Conservation (phyloP, 2,888 invertebrate species). For the Eupeodes latifasciatus region DNA sequence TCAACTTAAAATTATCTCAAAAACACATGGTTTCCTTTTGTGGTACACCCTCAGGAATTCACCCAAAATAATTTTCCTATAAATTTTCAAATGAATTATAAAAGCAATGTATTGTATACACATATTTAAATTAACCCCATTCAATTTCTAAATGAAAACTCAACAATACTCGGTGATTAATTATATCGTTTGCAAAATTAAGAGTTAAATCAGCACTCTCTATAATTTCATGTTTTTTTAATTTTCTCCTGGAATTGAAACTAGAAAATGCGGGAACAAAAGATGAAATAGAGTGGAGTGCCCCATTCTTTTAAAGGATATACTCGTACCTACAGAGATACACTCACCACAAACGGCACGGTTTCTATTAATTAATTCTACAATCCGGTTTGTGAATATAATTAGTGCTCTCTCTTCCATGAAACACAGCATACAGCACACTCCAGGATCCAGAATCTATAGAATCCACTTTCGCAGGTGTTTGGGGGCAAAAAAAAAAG, state of each 20-base stretch:
- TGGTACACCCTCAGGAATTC: too few relatives aligned
- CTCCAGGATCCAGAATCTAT: background rate
- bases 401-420: slow-evolving; percentile 52
- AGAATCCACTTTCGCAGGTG: slow-evolving; percentile 48
- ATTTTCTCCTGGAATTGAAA: background rate
- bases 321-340: background rate
- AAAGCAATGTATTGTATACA: background rate
- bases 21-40: too few relatives aligned
- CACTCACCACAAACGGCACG: slow-evolving; percentile 53
- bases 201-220: slow-evolving; percentile 48
- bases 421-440: background rate
- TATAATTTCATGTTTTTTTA: background rate
- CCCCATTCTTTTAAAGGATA: slow-evolving; percentile 44
- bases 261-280: slow-evolving; percentile 29
- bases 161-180: slow-evolving; percentile 60
- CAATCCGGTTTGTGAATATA: slow-evolving; percentile 54
- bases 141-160: slow-evolving; percentile 27
- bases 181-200: slow-evolving; percentile 58
- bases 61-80: too few relatives aligned
- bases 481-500: slow-evolving; percentile 1
- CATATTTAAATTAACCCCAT: slow-evolving; percentile 20
- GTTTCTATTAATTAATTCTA: slow-evolving; percentile 66
- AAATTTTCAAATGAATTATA: background rate
- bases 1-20: too few relatives aligned
- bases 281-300: slow-evolving; percentile 37